These are phyloP conservation scores for Steatornis caripensis DNA, from an alignment of 2,113 vertebrate species.

Conservation along the genomic window DNA sequence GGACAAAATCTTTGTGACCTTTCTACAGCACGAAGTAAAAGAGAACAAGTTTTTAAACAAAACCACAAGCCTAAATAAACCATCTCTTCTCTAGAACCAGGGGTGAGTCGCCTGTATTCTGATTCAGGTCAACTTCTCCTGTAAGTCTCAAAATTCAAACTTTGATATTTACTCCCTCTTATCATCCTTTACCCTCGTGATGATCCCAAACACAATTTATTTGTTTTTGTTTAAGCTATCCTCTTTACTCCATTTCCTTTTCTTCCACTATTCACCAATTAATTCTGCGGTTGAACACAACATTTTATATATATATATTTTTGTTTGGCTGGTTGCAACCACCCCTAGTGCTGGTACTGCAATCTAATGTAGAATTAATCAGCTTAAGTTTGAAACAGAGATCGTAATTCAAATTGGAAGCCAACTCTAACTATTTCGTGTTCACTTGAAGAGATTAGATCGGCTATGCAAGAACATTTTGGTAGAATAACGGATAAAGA, in stretches of 20 bases:
- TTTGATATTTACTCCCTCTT: not conserved
- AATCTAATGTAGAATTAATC: slow-evolving; percentile 19
- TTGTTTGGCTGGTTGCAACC: not conserved
- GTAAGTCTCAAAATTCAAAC: not conserved
- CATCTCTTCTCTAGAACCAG: not conserved
- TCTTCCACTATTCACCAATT: not conserved
- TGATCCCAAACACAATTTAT: not conserved
- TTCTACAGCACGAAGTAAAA: not conserved
- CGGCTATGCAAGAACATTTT: slow-evolving; percentile 34
- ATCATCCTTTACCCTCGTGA: not conserved
- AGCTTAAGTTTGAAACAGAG: slow-evolving; percentile 32
- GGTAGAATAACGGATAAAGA: slow-evolving; percentile 55
- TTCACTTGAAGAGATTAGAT: slow-evolving; percentile 57
- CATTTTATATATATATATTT: too few species aligned
- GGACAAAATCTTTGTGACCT: not conserved
- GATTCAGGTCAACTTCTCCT: not conserved
- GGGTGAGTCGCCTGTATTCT: not conserved
- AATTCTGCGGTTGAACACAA: too few species aligned
- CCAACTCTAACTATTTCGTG: slow-evolving; percentile 37
- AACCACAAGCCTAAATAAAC: not conserved
- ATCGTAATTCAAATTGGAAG: slow-evolving; percentile 56
- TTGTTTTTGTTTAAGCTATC: not conserved
- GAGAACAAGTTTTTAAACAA: not conserved
- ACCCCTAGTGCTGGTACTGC: not conserved
- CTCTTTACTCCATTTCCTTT: not conserved